Evolutionary conservation across 92 coral and sea anemone species (phyloP).

Genomic region (Phenganax stokvisi): DNA sequence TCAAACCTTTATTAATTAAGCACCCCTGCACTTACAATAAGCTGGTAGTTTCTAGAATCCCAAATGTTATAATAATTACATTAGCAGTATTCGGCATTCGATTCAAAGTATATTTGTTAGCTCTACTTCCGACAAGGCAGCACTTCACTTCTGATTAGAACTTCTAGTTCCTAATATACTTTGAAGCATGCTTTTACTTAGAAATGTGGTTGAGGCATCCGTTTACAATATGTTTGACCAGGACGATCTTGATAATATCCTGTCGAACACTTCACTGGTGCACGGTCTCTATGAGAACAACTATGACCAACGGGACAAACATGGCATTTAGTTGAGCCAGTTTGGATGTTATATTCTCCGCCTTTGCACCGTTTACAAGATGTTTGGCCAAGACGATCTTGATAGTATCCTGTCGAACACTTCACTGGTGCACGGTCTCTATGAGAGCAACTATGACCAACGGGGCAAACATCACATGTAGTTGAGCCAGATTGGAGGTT

Average conservation of each 20-base stretch:
- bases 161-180: no score
- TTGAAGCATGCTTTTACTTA: no score
- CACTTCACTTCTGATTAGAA: no score
- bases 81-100: no score
- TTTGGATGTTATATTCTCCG: background rate
- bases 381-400: background rate
- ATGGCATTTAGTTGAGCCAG: background rate
- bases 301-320: conserved; percentile 1
- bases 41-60: no score
- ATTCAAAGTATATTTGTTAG: no score
- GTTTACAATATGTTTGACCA: background rate
- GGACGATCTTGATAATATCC: background rate
- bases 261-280: background rate
- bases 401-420: background rate
- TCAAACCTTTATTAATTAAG: no score
- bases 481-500: background rate
- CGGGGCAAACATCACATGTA: background rate
- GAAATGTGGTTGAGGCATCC: no score
- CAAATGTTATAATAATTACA: no score
- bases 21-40: no score
- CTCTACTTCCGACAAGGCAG: no score
- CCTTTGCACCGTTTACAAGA: background rate
- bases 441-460: background rate
- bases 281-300: background rate
- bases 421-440: background rate